These are phyloP conservation scores for Deilephila elpenor DNA, from an alignment of 2,888 invertebrate species.

Conservation along the genomic window DNA sequence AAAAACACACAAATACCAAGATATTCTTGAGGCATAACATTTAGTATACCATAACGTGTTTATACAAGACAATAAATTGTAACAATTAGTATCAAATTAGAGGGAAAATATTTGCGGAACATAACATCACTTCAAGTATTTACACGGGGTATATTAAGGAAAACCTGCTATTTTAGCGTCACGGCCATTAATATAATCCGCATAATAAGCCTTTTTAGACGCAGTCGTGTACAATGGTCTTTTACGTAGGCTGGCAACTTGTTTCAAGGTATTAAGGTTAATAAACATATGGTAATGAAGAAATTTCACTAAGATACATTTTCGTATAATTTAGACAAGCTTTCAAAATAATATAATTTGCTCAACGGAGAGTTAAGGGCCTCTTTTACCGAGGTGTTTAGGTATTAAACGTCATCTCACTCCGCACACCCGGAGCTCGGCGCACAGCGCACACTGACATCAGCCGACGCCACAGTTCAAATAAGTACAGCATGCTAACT, in stretches of 20 bases:
- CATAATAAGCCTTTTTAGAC: not conserved
- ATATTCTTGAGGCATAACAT: too few species aligned
- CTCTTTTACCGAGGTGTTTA: too few species aligned
- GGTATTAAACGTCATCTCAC: too few species aligned
- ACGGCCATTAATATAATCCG: not conserved
- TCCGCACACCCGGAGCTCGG: too few species aligned
- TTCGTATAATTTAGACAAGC: not conserved
- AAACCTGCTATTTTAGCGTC: not conserved
- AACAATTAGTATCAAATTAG: not conserved
- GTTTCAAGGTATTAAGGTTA: not conserved
- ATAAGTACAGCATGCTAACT: too few species aligned
- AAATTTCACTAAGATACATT: not conserved
- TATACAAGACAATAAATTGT: too few species aligned
- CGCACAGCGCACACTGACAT: too few species aligned
- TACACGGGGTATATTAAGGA: not conserved
- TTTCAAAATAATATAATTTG: not conserved
- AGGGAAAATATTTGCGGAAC: not conserved
- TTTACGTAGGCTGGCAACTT: not conserved
- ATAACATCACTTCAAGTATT: not conserved
- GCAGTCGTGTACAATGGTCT: not conserved
- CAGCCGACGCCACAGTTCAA: too few species aligned
- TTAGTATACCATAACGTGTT: too few species aligned
- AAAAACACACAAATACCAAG: too few species aligned
- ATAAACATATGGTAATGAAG: not conserved
- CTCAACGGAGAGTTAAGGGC: not conserved